phyloP scores from a whole-genome alignment of 2,797 vertebrate genomes.

The Gallinago nigripennis region DNA sequence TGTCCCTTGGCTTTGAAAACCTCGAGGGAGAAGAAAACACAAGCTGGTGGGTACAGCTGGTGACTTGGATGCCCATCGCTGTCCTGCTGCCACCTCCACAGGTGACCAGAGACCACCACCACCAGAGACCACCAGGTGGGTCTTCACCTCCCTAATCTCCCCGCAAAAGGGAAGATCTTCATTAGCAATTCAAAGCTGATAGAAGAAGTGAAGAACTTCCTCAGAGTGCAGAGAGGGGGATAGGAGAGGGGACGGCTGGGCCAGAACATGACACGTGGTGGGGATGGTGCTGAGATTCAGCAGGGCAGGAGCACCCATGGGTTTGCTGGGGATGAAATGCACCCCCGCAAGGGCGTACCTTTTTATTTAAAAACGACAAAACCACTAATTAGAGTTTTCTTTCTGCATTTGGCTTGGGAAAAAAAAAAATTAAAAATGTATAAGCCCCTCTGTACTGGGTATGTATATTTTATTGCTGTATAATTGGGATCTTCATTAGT shows the following conservation, averaged over 20 bases:
- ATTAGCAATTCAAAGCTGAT: not conserved
- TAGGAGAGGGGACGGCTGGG: not conserved
- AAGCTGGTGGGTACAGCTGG: not conserved
- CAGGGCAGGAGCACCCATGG: accelerated
- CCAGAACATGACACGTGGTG: no score
- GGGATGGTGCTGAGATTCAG: not conserved
- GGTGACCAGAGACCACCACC: not conserved
- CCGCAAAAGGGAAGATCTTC: not conserved
- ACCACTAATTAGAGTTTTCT: slow-evolving; percentile 72
- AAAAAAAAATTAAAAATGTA: slow-evolving; percentile 79
- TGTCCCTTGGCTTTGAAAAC: not conserved
- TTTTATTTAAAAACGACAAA: slow-evolving; percentile 63
- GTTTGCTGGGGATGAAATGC: not conserved
- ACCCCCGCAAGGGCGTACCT: not conserved
- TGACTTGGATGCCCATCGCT: accelerated
- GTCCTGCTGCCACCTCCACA: not conserved
- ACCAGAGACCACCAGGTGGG: accelerated
- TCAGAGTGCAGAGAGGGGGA: not conserved
- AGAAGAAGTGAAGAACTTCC: not conserved
- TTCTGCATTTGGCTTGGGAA: slow-evolving; percentile 63
- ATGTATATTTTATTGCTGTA: slow-evolving; percentile 79
- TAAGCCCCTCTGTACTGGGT: slow-evolving; percentile 63
- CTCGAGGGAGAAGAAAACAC: not conserved
- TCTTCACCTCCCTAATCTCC: not conserved
- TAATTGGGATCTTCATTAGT: slow-evolving; percentile 79